Base-by-base conservation (phyloP, 2,888 invertebrate species). In the Parasteatoda lunata region DNA sequence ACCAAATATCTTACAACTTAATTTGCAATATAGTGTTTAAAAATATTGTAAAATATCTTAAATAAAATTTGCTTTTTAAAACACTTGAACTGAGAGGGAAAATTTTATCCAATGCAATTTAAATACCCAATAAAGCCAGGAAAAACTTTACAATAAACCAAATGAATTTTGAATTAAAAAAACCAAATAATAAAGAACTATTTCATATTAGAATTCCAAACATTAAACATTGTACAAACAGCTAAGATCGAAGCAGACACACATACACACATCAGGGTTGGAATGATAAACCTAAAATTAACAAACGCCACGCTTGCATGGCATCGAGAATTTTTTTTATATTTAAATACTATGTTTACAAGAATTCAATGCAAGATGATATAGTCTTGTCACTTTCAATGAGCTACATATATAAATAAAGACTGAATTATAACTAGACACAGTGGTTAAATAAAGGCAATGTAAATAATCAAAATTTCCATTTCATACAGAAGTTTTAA, bases 281-380 rank as follows among this genome's bases (percentile, higher is more conserved):
- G 85, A 85, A 85, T 85, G 85, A 79, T 85, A 76, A 85, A 84
- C 79, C 85, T 85, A 85, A 85, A 80, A 76, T 71, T 76, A 78
- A 80, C 79, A 80, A 81, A 66, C 78, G 45, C 78, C 84, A 84
- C 48, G 76, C 49, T 30, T 8, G 68, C 79, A 79, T 79, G 75
- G 78, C 45, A 71, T 72, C 51, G 70, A 77, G 70, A 65, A 72
- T 71, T 59, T 70, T 85, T 84, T 30, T 30, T 30, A 1, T 30
- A 1, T 30, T 84, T 8, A 70, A 72, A 85, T 85, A 80, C 85
- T 80, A 85, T 84, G 66, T 72, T 48, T 66, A 65, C 69, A 45
- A 47, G 49, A 81, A 81, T 69, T 75, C 75, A 81, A 69, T 68
- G 59, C 75, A 81, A 81, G 81, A 81, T 52, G 77, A 45, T 75